phyloP scores from a whole-genome alignment of 2,888 invertebrate genomes.

The Ormia ochracea region DNA sequence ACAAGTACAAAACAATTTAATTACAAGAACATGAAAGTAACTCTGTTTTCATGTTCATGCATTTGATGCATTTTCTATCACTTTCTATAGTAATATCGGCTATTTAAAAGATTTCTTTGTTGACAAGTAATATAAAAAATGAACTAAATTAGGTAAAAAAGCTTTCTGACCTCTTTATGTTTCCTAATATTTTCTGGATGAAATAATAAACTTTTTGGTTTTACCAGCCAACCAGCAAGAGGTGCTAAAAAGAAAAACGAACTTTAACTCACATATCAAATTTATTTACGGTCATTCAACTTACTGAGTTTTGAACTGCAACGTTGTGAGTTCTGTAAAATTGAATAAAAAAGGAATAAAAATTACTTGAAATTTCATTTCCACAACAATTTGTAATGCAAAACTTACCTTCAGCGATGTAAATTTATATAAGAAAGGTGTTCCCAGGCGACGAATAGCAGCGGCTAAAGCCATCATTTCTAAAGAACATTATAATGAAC shows the following conservation, averaged over 20 bases:
- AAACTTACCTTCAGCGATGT: constrained; percentile 14
- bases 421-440: not conserved
- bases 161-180: constrained; percentile 64
- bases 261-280: not conserved
- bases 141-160: too few relatives aligned
- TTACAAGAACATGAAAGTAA: too few relatives aligned
- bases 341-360: not conserved
- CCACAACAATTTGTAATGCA: not conserved
- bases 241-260: constrained; percentile 47
- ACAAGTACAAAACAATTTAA: too few relatives aligned
- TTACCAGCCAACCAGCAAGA: constrained; percentile 44
- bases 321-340: not conserved
- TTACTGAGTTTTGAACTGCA: constrained; percentile 40
- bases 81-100: too few relatives aligned
- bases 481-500: not conserved
- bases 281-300: not conserved
- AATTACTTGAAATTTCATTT: not conserved
- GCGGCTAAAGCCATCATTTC: constrained; percentile 30
- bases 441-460: not conserved
- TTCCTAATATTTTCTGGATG: constrained; percentile 55
- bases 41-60: too few relatives aligned
- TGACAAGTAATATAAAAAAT: too few relatives aligned
- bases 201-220: constrained; percentile 58
- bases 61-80: too few relatives aligned
- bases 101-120: too few relatives aligned